Conservation (phyloP, 1,140 invertebrate species). For the Aphelenchoides besseyi region DNA sequence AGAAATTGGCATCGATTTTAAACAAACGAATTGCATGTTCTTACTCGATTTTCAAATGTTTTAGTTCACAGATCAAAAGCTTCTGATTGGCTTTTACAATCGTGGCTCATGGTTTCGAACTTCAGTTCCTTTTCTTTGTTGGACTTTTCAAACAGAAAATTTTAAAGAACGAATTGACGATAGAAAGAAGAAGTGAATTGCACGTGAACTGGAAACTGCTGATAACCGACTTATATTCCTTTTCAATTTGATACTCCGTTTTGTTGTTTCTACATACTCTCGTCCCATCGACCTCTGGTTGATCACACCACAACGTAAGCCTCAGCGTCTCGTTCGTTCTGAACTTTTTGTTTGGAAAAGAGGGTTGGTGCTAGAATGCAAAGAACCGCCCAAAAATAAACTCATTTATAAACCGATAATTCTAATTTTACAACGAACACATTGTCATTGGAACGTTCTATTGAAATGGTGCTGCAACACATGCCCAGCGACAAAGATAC, state of each 20-base stretch:
- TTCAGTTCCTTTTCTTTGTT: too few species aligned
- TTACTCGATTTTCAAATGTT: too few species aligned
- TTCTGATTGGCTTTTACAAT: too few species aligned
- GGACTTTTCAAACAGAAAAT: not conserved
- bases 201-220: not conserved
- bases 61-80: too few species aligned
- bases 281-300: not conserved
- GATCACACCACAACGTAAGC: not conserved
- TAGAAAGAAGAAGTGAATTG: not conserved
- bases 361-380: not conserved
- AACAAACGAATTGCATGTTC: too few species aligned
- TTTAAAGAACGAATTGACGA: not conserved
- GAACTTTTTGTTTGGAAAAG: not conserved
- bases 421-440: not conserved
- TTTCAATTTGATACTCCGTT: not conserved
- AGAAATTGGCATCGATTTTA: too few species aligned
- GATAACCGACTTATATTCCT: not conserved
- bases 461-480: not conserved
- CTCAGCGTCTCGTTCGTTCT: not conserved
- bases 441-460: not conserved
- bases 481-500: not conserved
- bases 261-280: constrained; percentile 1
- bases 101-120: too few species aligned
- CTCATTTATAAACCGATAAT: not conserved
- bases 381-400: not conserved